Base-by-base conservation (phyloP, 92 coral and sea anemone genomes). In the Heliopora coerulea region DNA sequence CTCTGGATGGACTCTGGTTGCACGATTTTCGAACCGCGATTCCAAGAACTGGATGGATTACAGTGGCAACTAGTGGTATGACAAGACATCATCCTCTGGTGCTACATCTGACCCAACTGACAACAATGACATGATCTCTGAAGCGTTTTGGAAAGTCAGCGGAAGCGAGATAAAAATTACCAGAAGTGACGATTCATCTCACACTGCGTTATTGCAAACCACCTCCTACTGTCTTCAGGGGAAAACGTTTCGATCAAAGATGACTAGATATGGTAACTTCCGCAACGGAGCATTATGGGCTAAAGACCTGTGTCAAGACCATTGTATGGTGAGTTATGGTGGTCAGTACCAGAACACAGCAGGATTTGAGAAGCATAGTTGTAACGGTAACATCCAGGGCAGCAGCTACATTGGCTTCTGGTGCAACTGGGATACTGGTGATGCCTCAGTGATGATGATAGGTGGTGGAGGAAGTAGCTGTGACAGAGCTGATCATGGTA, bases 81-180 rank as follows among this genome's bases (percentile, higher is more conserved):
- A 87, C 48, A 39, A 70, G 37, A 56, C 74, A 29, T 28, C 83
- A 33, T 31, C 85, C 19, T 64, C 79, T 57, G 91, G 91, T 27
- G 48, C 49, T 61, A 48, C 61, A 33, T 65, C 91, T 29, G 72
- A 61, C 32, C 69, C 91, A 42, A 58, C 85, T 34, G 9, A 33
- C 75, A 83, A 87, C 76, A 42, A 67, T 54, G 91, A 87, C 80
- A 87, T 87, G 91, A 83, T 83, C 59, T 84, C 91, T 20, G 83
- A 84, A 14, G 83, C 85, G n/a, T 87, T 87, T 69, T 87, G 88
- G 91, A 62, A 48, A 46, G 60, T 76, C 15, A 39, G 11, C 27
- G 91, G 88, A 25, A n/a, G 52, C 19, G 61, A 61, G 28, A 13
- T 61, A 8, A 61, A 61, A 42, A 61, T 61, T 35, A 61, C 67